Evolutionary conservation across 2,888 invertebrate genomes (phyloP).

Genomic region (Scaptomyza tumidula): DNA sequence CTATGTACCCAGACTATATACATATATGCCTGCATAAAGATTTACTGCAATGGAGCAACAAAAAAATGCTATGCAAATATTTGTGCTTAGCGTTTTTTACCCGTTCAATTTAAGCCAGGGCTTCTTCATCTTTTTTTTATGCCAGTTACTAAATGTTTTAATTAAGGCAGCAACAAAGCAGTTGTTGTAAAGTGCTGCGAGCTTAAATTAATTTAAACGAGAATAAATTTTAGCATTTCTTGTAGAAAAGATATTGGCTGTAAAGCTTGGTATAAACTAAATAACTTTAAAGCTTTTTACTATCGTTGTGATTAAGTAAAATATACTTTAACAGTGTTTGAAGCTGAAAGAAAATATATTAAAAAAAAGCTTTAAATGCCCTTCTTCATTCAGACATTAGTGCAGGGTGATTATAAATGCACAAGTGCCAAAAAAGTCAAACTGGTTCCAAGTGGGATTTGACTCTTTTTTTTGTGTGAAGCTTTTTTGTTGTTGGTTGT

Average conservation of each 20-base stretch:
- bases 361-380: background rate
- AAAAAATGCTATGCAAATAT: constrained; percentile 61
- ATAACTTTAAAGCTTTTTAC: background rate
- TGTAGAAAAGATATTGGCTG: background rate
- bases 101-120: constrained; percentile 2
- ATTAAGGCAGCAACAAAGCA: constrained; percentile 25
- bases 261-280: background rate
- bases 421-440: constrained; percentile 11
- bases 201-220: background rate
- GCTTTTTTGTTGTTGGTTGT: constrained; percentile 6
- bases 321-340: background rate
- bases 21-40: constrained; percentile 36
- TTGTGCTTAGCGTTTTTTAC: constrained; percentile 18
- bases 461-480: constrained; percentile 19
- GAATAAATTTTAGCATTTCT: background rate
- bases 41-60: constrained; percentile 23
- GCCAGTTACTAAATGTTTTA: constrained; percentile 36
- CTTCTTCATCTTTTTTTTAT: constrained; percentile 4
- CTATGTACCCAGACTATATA: constrained; percentile 27
- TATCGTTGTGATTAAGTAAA: background rate
- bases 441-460: constrained; percentile 18
- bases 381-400: background rate
- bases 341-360: background rate
- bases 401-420: background rate
- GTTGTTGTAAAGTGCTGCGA: background rate